A percentile compares a stretch with the other conserved stretches of the same genome.
These are phyloP conservation scores for Harmothoe impar DNA, from an alignment of 2,888 invertebrate genomes.

Conservation along the genomic window DNA sequence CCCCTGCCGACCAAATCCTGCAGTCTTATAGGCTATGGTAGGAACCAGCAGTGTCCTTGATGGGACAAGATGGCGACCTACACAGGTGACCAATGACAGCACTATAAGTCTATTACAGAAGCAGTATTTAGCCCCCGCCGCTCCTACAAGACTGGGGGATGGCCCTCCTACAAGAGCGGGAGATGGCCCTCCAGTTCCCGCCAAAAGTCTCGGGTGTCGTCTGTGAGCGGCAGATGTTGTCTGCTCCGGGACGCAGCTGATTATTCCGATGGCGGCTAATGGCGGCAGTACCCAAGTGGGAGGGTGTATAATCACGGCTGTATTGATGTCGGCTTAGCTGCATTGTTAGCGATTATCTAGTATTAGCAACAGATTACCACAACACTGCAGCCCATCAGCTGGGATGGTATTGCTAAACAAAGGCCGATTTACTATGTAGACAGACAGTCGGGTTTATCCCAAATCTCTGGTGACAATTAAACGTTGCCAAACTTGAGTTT, in stretches of 20 bases:
- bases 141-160: background rate
- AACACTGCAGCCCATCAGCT: background rate
- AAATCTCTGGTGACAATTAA: background rate
- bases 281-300: background rate
- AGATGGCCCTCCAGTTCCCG: conserved; percentile 1
- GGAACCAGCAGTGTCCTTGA: too few species aligned
- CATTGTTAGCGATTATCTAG: conserved; percentile 1
- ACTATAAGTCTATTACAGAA: too few species aligned
- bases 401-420: background rate
- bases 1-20: too few species aligned
- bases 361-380: background rate
- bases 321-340: conserved; percentile 32
- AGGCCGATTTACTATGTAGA: background rate
- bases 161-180: background rate
- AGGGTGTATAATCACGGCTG: background rate
- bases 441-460: background rate
- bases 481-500: too few species aligned
- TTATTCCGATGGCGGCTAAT: background rate
- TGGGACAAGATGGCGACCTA: too few species aligned
- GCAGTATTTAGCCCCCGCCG: too few species aligned
- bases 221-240: conserved; percentile 20
- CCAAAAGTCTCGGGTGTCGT: conserved; percentile 18
- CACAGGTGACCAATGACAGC: too few species aligned
- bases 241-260: background rate
- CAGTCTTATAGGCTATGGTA: too few species aligned